A percentile compares a stretch with the other conserved stretches of the same genome.
Evolutionary conservation across 53 echinoderm and acorn worm genomes (phyloP).

Genomic region (Actinopyga echinites): DNA sequence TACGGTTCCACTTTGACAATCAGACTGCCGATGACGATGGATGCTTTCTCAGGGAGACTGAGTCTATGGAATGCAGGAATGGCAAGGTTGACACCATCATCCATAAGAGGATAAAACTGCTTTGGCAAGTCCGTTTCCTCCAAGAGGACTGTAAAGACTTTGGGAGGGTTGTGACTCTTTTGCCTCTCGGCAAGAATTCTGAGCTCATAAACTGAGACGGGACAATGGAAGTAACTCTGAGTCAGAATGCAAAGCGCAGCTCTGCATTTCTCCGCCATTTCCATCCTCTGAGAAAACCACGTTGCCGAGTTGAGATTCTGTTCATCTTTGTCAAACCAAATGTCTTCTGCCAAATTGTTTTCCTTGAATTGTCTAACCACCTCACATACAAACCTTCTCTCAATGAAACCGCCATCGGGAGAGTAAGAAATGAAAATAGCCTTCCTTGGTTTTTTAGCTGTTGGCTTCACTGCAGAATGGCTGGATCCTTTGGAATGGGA

Average conservation of each 20-base stretch:
- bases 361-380: constrained; percentile 89
- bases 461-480: neutral
- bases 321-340: constrained; percentile 99
- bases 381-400: constrained; percentile 83
- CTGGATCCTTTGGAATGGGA: constrained; percentile 12
- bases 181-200: constrained; percentile 83
- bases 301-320: constrained; percentile 84
- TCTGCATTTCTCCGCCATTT: constrained; percentile 81
- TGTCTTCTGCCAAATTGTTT: constrained; percentile 84
- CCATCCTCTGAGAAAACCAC: constrained; percentile 98
- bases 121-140: constrained; percentile 74
- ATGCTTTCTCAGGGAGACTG: constrained; percentile 85
- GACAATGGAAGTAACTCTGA: constrained; percentile 90
- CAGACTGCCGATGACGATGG: constrained; percentile 75
- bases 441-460: constrained; percentile 76
- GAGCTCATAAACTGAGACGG: constrained; percentile 89
- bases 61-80: constrained; percentile 37
- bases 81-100: constrained; percentile 65
- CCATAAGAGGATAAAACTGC: constrained; percentile 59
- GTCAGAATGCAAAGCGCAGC: constrained; percentile 86
- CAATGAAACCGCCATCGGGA: constrained; percentile 85
- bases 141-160: constrained; percentile 75
- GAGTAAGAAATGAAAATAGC: constrained; percentile 94
- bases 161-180: constrained; percentile 58
- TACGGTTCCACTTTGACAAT: constrained; percentile 74